Evolutionary conservation across 2,797 vertebrate genomes (phyloP), one percentile per base, ranked within the genome.

Genomic region (Poecilia gillii): DNA sequence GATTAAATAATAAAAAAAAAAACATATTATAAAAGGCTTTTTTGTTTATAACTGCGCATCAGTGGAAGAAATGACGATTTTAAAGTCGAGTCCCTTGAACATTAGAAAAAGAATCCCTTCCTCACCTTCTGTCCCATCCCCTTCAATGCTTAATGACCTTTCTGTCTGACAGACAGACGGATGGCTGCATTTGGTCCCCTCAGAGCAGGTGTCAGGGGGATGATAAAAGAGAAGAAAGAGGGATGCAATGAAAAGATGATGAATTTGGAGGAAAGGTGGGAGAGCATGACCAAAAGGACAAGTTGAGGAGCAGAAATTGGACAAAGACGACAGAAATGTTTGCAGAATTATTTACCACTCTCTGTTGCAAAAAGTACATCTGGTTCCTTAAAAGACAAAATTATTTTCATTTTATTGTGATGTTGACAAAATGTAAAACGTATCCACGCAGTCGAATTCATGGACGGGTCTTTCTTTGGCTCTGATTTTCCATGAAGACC

Each of bases 151-250:
- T 93, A 92, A 92, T 93, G 95, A 97, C 97, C 96, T 97, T 97
- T 96, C 93, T 31, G 71, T 88, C 79, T 93, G 91, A 90, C 96
- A 96, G 95, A 96, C 95, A 95, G 96, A 97, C 91, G 93, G 93
- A 96, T 96, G 94, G 92, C 91, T 95, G 92, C 90, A 95, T 89
- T 92, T 91, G 87, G 80, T 87, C 81, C 75, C 89, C 88, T 87
- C 57, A 82, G 88, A 76, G 85, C 71, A 76, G 79, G 81, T 88
- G 90, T 93, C 93, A 92, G 43, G 41, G 41, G 74, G 75, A 90
- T 90, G 91, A 94, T 91, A 74, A 84, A 92, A 78, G 86, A 92
- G 85, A 78, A 80, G 75, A 84, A 84, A 82, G 81, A 88, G 64
- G 71, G 76, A 84, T 72, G 82, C 31, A 79, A 90, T 81, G 87